Base-by-base conservation (phyloP, 2,797 vertebrate species). In the Coendou prehensilis region DNA sequence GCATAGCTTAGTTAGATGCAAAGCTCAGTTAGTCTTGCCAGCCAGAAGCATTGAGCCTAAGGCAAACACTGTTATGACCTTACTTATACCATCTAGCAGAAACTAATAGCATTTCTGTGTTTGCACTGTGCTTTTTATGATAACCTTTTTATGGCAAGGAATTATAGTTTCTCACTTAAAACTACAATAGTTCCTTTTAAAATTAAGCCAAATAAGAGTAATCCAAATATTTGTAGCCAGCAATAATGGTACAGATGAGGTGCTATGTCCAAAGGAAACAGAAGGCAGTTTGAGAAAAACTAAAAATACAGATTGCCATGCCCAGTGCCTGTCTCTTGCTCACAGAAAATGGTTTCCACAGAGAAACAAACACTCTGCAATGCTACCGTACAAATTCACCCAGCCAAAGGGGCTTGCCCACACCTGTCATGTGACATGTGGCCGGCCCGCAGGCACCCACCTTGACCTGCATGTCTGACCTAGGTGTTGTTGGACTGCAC, bases 121-220 rank as follows among this genome's bases (percentile, higher is more conserved):
- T 88, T 63, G 57, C 10, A 22, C 22, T 17, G 23, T 45, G 10
- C 61, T 67, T 87, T 89, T 78, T 37, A 71, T 81, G 17, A 91
- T 9, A 0, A 33, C 45, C 64, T 95, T 59, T 83, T 73, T 8
- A 45, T 59, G 33, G 23, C 45, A 63, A 63, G 59, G 79, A 37
- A 71, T 50, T 9, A 56, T 47, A 2, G 18, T 26, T 56, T 82
- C 80, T 73, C 45, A 33, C 50, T 15, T 67, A n/a, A 69, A 73
- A 85, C 33, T 83, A 8, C 8, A 79, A 37, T 56, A 30, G 80
- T 71, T 57, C 23, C 30, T 92, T 97, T 93, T 33, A 5, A 86
- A 93, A 83, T 22, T 18, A 57, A 89, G 83, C 76, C 78, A 91
- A 89, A n/a, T 71, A 78, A 59, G 71, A 61, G 18, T 37, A n/a